A percentile compares a stretch with the other conserved stretches of the same genome.
phyloP scores from a whole-genome alignment of 1,140 invertebrate genomes.

The Oedothorax gibbosus region DNA sequence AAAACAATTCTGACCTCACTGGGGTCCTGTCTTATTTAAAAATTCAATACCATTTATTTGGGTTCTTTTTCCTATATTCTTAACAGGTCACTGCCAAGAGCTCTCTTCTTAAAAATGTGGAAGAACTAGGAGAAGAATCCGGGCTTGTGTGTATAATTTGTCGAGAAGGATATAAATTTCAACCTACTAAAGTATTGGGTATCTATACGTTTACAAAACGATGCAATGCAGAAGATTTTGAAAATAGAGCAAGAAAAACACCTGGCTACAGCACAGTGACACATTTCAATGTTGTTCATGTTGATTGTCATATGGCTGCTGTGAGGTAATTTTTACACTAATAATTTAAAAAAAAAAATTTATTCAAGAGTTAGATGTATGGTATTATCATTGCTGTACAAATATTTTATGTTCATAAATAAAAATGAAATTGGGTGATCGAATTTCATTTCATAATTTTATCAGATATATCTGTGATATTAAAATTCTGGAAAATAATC shows the following conservation, averaged over 20 bases:
- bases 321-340: conserved; percentile 75
- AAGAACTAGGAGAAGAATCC: conserved; percentile 93
- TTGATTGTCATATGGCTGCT: conserved; percentile 97
- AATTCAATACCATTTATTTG: too few species aligned
- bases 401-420: neutral
- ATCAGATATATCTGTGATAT: too few species aligned
- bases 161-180: conserved; percentile 96
- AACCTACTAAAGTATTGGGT: conserved; percentile 90
- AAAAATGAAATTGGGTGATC: too few species aligned
- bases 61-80: neutral
- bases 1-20: too few species aligned
- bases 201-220: conserved; percentile 98
- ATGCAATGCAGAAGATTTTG: conserved; percentile 93
- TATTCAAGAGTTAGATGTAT: too few species aligned
- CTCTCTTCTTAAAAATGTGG: conserved; percentile 86
- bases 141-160: conserved; percentile 98
- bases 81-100: conserved; percentile 73
- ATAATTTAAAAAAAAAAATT: too few species aligned
- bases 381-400: too few species aligned
- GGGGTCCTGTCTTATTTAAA: too few species aligned
- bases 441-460: too few species aligned
- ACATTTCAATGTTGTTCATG: conserved; percentile 98
- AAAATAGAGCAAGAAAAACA: conserved; percentile 83
- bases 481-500: too few species aligned
- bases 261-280: conserved; percentile 90